Percentiles rank a stretch among this genome's conserved stretches.
These are phyloP conservation scores for Erinaceus europaeus DNA, from an alignment of 2,113 vertebrate species.

Conservation along the genomic window DNA sequence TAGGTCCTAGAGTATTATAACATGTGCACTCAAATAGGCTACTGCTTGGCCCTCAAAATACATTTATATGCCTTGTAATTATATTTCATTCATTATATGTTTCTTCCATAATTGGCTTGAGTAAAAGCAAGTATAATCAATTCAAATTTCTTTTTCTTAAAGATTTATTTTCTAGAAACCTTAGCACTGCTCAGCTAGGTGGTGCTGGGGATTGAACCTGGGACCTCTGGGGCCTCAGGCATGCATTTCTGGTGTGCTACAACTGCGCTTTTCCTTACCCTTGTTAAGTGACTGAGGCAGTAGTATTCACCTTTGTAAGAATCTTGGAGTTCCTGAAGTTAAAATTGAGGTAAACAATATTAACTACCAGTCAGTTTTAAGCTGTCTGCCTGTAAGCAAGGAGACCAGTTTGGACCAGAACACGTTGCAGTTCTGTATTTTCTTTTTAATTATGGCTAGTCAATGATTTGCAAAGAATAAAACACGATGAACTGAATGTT, in stretches of 20 bases:
- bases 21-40: too few species aligned
- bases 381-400: background rate
- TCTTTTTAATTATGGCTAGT: conserved; percentile 55
- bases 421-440: background rate
- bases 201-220: background rate
- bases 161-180: conserved; percentile 32
- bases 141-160: conserved; percentile 2
- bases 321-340: conserved; percentile 17
- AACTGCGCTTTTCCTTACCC: too few species aligned
- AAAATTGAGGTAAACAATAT: conserved; percentile 42
- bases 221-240: too few species aligned
- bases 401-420: conserved; percentile 40
- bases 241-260: too few species aligned
- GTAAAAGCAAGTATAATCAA: background rate
- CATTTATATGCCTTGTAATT: background rate
- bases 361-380: conserved; percentile 40
- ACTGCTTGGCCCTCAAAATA: too few species aligned
- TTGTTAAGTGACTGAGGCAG: too few species aligned
- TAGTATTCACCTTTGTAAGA: too few species aligned
- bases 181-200: too few species aligned
- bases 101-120: background rate
- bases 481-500: conserved; percentile 9
- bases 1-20: too few species aligned
- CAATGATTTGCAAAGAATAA: conserved; percentile 60
- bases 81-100: background rate